phyloP scores from a whole-genome alignment of 1,140 invertebrate genomes.

The Dreissena polymorpha region DNA sequence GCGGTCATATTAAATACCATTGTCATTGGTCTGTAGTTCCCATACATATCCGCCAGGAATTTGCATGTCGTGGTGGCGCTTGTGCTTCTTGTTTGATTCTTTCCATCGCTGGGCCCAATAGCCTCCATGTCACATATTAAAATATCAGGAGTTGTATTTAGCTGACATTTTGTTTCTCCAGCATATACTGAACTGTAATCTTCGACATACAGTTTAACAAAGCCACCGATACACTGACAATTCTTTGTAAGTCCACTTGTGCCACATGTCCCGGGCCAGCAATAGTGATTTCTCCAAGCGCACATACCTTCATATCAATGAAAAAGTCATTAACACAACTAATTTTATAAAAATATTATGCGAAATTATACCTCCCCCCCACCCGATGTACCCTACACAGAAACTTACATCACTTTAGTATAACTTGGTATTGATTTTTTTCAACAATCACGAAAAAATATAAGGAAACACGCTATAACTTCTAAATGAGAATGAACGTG shows the following conservation, averaged over 20 bases:
- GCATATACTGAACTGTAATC: neutral
- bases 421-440: too few relatives aligned
- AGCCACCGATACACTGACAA: neutral
- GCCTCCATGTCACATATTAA: neutral
- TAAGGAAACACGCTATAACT: too few relatives aligned
- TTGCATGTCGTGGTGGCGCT: neutral
- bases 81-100: neutral
- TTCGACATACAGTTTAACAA: neutral
- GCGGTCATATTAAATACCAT: neutral
- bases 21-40: neutral
- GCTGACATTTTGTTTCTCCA: neutral
- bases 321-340: too few relatives aligned
- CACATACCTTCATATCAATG: neutral
- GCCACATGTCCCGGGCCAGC: slow-evolving; percentile 9
- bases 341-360: too few relatives aligned
- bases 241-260: neutral
- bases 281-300: slow-evolving; percentile 4
- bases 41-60: neutral
- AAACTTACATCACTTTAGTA: too few relatives aligned
- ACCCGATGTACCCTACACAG: too few relatives aligned
- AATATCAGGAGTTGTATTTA: neutral
- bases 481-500: too few relatives aligned
- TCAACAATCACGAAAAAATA: too few relatives aligned
- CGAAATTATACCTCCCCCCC: too few relatives aligned
- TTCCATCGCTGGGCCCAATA: neutral